These are phyloP conservation scores for Panonychus citri DNA, from an alignment of 1,140 invertebrate genomes.

Conservation along the genomic window DNA sequence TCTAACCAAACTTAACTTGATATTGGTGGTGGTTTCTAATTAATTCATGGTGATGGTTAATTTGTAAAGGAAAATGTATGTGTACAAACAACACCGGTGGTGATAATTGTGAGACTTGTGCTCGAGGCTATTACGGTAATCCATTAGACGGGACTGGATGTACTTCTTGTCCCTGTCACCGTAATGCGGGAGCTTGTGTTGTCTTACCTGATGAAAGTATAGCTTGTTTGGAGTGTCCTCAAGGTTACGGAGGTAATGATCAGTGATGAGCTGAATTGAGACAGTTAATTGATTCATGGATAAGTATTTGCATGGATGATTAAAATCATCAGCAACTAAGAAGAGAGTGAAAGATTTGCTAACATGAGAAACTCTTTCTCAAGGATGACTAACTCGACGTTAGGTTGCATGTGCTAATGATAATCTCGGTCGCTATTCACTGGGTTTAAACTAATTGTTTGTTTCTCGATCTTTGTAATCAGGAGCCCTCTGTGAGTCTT, in stretches of 20 bases:
- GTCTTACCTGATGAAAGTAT: slow-evolving; percentile 56
- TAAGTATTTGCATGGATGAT: too few relatives aligned
- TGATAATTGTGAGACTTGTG: slow-evolving; percentile 78
- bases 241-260: slow-evolving; percentile 60
- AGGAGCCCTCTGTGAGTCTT: slow-evolving; percentile 38
- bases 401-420: too few relatives aligned
- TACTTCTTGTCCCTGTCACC: slow-evolving; percentile 65
- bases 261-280: too few relatives aligned
- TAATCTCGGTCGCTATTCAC: too few relatives aligned
- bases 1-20: too few relatives aligned
- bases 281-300: too few relatives aligned
- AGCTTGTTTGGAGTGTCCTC: slow-evolving; percentile 77
- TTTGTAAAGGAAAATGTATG: slow-evolving; percentile 54
- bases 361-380: too few relatives aligned
- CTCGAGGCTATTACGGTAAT: slow-evolving; percentile 81
- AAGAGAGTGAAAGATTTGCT: too few relatives aligned
- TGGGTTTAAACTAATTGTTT: slow-evolving; percentile 1
- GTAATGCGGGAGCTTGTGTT: slow-evolving; percentile 71
- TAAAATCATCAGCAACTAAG: too few relatives aligned
- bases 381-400: too few relatives aligned
- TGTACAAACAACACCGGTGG: slow-evolving; percentile 91
- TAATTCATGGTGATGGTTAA: background rate
- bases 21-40: too few relatives aligned
- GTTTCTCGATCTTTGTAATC: too few relatives aligned
- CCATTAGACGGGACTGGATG: slow-evolving; percentile 64